phyloP scores from a whole-genome alignment of 2,888 invertebrate species.

The Trissolcus japonicus region DNA sequence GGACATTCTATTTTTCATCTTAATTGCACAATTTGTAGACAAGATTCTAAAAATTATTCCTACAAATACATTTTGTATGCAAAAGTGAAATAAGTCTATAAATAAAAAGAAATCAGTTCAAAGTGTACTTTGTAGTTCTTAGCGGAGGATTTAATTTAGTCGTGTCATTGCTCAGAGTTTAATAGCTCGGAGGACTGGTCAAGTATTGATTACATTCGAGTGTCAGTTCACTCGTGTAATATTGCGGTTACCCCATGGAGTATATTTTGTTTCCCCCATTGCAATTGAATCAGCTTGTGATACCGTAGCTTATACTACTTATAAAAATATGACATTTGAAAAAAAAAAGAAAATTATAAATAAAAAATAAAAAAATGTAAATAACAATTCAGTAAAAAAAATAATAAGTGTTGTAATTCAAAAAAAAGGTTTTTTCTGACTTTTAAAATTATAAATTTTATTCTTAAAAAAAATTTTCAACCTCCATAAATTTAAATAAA shows the following conservation, averaged over 20 bases:
- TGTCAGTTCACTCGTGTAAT: conserved; percentile 34
- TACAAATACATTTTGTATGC: neutral
- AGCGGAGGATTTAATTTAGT: conserved; percentile 12
- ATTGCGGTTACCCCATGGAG: conserved; percentile 28
- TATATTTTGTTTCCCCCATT: conserved; percentile 3
- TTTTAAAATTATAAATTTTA: too few relatives aligned
- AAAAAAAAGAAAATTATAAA: too few relatives aligned
- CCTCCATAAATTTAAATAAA: too few relatives aligned
- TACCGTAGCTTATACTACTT: neutral
- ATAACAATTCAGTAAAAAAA: too few relatives aligned
- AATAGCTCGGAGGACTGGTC: conserved; percentile 35
- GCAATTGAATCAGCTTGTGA: neutral
- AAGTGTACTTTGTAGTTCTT: neutral
- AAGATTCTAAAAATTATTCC: neutral
- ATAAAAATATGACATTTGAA: too few relatives aligned
- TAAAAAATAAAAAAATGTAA: too few relatives aligned
- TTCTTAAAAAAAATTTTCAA: too few relatives aligned
- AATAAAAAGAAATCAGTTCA: neutral
- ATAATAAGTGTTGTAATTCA: too few relatives aligned
- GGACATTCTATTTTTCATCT: neutral
- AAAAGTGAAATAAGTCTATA: neutral
- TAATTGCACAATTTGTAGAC: neutral
- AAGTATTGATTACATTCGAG: conserved; percentile 54
- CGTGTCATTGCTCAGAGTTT: conserved; percentile 22
- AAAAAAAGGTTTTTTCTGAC: too few relatives aligned